Percentiles rank a stretch among this genome's conserved stretches.
Evolutionary conservation across 2,797 vertebrate genomes (phyloP).

Genomic region (Sparidentex hasta): DNA sequence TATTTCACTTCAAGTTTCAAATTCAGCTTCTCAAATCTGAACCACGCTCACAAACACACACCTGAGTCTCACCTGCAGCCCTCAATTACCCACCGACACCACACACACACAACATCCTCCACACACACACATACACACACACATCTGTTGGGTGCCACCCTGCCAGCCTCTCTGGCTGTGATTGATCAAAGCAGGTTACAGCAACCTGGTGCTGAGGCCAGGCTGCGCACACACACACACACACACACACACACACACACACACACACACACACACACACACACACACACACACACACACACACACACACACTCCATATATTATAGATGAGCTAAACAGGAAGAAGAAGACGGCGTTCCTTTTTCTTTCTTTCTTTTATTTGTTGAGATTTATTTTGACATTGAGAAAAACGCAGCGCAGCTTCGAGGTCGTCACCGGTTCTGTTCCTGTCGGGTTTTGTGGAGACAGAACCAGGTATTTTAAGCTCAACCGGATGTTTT

Average conservation of each 20-base stretch:
- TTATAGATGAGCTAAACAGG: slow-evolving; percentile 91
- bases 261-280: slow-evolving; percentile 30
- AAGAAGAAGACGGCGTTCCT: not conserved
- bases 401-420: not conserved
- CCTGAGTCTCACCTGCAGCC: not conserved
- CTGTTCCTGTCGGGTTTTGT: no score
- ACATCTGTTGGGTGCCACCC: slow-evolving; percentile 77
- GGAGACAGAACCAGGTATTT: no score
- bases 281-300: slow-evolving; percentile 28
- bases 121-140: slow-evolving; percentile 40
- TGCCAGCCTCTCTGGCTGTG: slow-evolving; percentile 57
- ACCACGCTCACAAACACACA: not conserved
- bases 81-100: not conserved
- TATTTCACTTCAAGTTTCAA: not conserved
- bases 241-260: slow-evolving; percentile 15
- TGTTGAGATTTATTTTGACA: not conserved
- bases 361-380: not conserved
- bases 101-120: not conserved
- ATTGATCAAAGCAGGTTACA: slow-evolving; percentile 89
- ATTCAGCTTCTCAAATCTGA: not conserved
- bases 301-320: slow-evolving; percentile 73
- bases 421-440: no score
- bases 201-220: slow-evolving; percentile 47
- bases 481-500: no score
- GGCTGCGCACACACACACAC: slow-evolving; percentile 15